phyloP scores from a whole-genome alignment of 2,113 vertebrate genomes.

The Synchiropus splendidus region DNA sequence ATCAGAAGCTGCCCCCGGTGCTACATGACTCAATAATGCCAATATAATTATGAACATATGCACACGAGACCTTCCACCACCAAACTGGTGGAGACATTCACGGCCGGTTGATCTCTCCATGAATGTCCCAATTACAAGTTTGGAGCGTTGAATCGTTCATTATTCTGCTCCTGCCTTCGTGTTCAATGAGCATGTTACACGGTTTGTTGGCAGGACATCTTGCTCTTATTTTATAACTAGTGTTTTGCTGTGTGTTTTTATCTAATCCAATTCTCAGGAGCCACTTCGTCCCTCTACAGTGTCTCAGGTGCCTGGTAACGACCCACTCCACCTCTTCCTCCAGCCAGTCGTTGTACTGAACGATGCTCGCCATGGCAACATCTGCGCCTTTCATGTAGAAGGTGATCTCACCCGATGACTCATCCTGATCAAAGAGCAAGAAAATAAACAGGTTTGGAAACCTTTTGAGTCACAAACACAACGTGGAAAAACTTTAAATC shows the following conservation, averaged over 20 bases:
- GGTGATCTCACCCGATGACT: conserved; percentile 86
- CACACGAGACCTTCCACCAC: conserved; percentile 47
- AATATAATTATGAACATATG: conserved; percentile 74
- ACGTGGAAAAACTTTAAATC: conserved; percentile 5
- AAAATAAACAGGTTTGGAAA: background rate
- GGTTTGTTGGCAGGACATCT: no score
- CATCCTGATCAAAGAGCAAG: conserved; percentile 69
- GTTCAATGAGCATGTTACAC: no score
- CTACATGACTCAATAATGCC: conserved; percentile 77
- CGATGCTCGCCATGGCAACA: conserved; percentile 89
- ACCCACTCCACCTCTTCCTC: conserved; percentile 91
- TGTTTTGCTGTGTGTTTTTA: no score
- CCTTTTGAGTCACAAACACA: background rate
- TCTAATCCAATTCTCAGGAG: no score
- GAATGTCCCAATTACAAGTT: conserved; percentile 25
- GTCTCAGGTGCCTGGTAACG: no score
- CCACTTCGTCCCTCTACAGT: no score
- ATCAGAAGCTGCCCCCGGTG: conserved; percentile 56
- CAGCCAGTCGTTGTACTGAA: conserved; percentile 97
- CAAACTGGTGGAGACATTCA: conserved; percentile 7
- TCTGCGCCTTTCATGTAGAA: conserved; percentile 98
- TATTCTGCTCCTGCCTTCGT: no score
- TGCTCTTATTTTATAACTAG: no score
- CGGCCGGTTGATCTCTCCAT: conserved; percentile 15
- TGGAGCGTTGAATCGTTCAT: no score